Evolutionary conservation across 2,113 vertebrate genomes (phyloP), one percentile per base, ranked within the genome.

Genomic region (Delphinapterus leucas): DNA sequence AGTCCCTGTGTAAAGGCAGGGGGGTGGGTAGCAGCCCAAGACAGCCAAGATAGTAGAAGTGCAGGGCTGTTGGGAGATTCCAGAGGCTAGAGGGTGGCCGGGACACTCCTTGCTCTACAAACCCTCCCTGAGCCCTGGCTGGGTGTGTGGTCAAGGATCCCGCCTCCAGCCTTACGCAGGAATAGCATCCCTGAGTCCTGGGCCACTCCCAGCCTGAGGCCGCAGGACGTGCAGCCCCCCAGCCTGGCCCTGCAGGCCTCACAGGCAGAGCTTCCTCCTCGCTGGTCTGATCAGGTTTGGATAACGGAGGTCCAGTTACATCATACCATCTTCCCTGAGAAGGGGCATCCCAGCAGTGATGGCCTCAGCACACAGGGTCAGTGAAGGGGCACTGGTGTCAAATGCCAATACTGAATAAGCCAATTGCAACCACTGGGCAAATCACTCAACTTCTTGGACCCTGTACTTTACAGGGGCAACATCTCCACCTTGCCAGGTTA

Each of bases 261-360:
- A 3, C 0, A 1, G 63, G 85, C 31, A 10, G 1, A 21, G n/a
- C 7, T 2, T 65, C 61, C 41, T 86, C 49, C 36, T 41, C 36
- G 47, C 87, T 73, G 11, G 23, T 79, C 90, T 84, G 44, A 12
- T 61, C 76, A 31, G 3, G 10, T 82, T 58, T 53, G 86, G 38
- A 15, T 44, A 38, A 1, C 0, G 0, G 58, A 44, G 10, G 58
- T 74, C 14, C 0, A 2, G 36, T 65, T 61, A 80, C 33, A 44
- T 60, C 20, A 2, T 71, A n/a, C 11, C 41, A 13, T 55, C 23
- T 73, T 93, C 14, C 47, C n/a, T 0, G 23, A 76, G 86, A 21
- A 17, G 31, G 60, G 33, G 60, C 47, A 15, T 67, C n/a, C 55
- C 1, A 15, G 38, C 38, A 12, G 17, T 55, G 55, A 73, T 6